A percentile compares a stretch with the other conserved stretches of the same genome.
phyloP scores from a whole-genome alignment of 2,113 vertebrate species.

The Ictalurus furcatus region DNA sequence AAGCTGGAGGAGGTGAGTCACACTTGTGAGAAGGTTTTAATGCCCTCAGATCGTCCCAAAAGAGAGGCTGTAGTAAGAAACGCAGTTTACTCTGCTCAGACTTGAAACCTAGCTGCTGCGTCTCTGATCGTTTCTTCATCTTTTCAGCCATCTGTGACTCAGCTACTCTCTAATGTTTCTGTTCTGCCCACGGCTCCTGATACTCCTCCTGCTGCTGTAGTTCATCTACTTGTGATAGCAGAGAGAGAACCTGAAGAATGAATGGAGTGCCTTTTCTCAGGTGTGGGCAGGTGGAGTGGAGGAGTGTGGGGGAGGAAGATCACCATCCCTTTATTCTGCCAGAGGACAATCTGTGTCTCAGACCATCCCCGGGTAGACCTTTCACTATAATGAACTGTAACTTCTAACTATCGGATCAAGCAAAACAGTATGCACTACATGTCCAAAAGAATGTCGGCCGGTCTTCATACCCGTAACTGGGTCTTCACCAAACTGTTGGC shows the following conservation, averaged over 20 bases:
- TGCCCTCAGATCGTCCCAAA: not conserved
- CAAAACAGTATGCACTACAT: not conserved
- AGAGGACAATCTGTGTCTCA: not conserved
- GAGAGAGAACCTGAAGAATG: not conserved
- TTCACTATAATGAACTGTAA: not conserved
- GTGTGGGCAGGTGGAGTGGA: not conserved
- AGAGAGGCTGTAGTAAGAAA: not conserved
- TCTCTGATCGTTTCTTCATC: not conserved
- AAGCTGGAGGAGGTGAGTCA: not conserved
- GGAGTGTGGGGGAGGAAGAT: constrained; percentile 9
- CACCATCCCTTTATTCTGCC: not conserved
- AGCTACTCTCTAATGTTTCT: not conserved
- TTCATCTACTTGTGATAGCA: not conserved
- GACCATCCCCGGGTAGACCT: not conserved
- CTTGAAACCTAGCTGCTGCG: not conserved
- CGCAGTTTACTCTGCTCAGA: not conserved
- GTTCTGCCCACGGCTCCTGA: not conserved
- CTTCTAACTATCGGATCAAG: not conserved
- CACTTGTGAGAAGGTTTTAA: not conserved
- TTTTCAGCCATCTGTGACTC: not conserved
- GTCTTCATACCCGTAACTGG: not conserved
- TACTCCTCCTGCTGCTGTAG: not conserved
- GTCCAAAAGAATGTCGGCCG: not conserved
- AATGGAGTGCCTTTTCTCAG: not conserved
- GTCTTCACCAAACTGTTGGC: not conserved